A percentile compares a stretch with the other conserved stretches of the same genome.
These are phyloP conservation scores for Myiagra hebetior DNA, from an alignment of 2,113 vertebrate species.

Conservation along the genomic window DNA sequence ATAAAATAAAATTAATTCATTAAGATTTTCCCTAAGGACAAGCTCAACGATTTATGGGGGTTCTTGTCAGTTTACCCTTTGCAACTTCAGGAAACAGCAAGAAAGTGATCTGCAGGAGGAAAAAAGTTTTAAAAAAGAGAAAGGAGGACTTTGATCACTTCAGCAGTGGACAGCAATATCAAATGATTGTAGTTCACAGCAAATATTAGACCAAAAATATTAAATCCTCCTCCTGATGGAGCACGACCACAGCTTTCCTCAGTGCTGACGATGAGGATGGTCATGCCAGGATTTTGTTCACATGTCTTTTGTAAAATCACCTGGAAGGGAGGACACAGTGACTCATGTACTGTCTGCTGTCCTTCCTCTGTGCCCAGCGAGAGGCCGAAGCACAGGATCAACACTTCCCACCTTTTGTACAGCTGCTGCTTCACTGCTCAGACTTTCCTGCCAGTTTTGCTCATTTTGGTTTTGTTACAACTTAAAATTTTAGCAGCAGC, in stretches of 20 bases:
- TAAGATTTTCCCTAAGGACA: background rate
- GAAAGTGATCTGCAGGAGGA: background rate
- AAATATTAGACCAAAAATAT: background rate
- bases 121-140: background rate
- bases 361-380: background rate
- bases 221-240: background rate
- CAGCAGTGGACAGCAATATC: background rate
- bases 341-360: background rate
- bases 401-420: background rate
- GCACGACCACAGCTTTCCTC: background rate
- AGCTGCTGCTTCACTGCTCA: background rate
- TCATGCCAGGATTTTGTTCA: background rate
- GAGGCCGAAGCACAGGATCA: background rate
- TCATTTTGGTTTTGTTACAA: background rate
- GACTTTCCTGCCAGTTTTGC: background rate
- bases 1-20: background rate
- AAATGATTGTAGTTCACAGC: background rate
- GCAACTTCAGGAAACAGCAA: background rate
- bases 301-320: constrained; percentile 37
- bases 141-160: background rate
- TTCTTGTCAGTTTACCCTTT: background rate
- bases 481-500: background rate
- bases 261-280: constrained; percentile 2
- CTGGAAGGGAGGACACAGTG: background rate
- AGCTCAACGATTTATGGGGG: background rate